Conservation (phyloP, 2,797 vertebrate species). For the Muscicapa comitata region DNA sequence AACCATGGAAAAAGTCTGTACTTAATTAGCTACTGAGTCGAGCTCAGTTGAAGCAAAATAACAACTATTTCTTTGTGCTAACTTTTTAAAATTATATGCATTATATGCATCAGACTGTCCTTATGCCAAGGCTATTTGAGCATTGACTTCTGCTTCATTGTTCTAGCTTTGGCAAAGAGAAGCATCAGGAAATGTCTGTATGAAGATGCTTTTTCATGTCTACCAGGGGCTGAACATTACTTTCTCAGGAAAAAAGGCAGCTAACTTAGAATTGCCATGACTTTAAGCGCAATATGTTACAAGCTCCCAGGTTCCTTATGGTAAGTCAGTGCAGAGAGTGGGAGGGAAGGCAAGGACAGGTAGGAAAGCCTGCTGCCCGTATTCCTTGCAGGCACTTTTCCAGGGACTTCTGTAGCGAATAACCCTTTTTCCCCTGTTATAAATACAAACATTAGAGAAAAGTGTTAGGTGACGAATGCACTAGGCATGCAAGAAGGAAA, state of each 20-base stretch:
- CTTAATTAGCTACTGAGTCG: conserved; percentile 70
- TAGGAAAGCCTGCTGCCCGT: not conserved
- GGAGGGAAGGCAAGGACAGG: not conserved
- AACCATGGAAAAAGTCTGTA: conserved; percentile 66
- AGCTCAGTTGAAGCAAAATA: conserved; percentile 54
- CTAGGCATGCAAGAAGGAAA: not conserved
- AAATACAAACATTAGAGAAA: not conserved
- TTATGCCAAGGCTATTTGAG: conserved; percentile 15
- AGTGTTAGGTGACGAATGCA: not conserved
- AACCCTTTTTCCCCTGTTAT: accelerated
- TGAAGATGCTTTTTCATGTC: conserved; percentile 29
- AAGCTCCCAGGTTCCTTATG: not conserved
- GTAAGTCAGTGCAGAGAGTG: not conserved
- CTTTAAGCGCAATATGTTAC: not conserved
- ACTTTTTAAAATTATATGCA: conserved; percentile 58
- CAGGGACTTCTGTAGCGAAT: not conserved
- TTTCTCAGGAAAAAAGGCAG: not conserved
- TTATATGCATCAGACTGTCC: conserved; percentile 61
- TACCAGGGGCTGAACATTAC: not conserved
- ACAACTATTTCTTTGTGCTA: conserved; percentile 69
- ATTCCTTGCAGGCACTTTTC: not conserved
- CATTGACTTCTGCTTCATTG: conserved; percentile 8
- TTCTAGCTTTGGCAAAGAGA: conserved; percentile 39
- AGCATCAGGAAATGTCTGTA: conserved; percentile 6
- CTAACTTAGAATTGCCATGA: not conserved